Evolutionary conservation across 2,888 invertebrate genomes (phyloP).

Genomic region (Eupithecia centaureata): DNA sequence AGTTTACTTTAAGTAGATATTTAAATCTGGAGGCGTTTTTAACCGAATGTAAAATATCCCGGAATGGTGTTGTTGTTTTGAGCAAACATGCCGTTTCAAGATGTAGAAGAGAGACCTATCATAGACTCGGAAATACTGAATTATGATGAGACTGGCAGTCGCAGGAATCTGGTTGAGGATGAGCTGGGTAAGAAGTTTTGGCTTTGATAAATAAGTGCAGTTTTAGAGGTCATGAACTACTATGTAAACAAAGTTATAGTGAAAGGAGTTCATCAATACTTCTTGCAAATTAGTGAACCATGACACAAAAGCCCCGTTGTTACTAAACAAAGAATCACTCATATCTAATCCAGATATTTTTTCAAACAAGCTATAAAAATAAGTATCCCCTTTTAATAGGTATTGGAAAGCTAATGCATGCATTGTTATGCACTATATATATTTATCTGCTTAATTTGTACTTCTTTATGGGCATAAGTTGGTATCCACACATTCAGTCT

Average conservation of each 20-base stretch:
- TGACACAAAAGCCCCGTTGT: background rate
- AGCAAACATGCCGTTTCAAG: slow-evolving; percentile 65
- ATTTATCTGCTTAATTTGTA: background rate
- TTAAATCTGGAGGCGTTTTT: too few species aligned
- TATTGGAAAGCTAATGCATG: background rate
- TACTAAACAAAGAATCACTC: background rate
- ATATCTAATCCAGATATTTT: background rate
- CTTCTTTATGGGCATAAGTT: background rate
- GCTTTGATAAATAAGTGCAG: slow-evolving; percentile 5
- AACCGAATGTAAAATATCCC: background rate
- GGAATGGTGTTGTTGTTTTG: slow-evolving; percentile 54
- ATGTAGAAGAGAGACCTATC: slow-evolving; percentile 73
- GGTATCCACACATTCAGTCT: background rate
- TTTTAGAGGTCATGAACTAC: background rate
- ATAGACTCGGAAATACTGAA: slow-evolving; percentile 76
- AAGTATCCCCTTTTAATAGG: too few species aligned
- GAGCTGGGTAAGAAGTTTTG: slow-evolving; percentile 59
- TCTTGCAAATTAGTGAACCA: background rate
- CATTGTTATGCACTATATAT: background rate
- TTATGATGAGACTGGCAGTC: slow-evolving; percentile 73
- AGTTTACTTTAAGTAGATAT: background rate
- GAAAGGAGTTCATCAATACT: background rate
- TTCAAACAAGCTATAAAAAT: background rate
- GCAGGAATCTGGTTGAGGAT: slow-evolving; percentile 66
- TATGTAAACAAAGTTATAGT: slow-evolving; percentile 11